Evolutionary conservation across 2,113 vertebrate species (phyloP).

Genomic region (Lophura nycthemera): DNA sequence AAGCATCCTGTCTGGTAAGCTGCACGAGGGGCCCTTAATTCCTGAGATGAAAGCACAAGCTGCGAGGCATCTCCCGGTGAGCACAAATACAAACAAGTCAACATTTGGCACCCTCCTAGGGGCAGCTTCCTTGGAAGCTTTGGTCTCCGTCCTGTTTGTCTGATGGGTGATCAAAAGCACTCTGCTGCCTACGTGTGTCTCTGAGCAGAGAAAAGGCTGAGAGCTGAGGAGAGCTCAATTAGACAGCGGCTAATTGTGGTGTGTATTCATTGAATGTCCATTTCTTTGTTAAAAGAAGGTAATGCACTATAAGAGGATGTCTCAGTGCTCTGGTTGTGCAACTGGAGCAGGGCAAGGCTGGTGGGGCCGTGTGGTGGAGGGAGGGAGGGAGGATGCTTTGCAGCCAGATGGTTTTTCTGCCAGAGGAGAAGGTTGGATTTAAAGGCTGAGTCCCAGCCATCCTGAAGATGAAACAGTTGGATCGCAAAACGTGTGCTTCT

Average conservation of each 20-base stretch:
- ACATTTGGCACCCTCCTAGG: not conserved
- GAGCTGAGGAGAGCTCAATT: not conserved
- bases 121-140: slow-evolving; percentile 46
- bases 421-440: not conserved
- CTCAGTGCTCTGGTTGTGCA: not conserved
- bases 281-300: slow-evolving; percentile 1
- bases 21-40: slow-evolving; percentile 19
- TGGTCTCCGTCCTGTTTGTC: slow-evolving; percentile 50
- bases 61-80: not conserved
- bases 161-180: not conserved
- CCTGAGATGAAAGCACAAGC: slow-evolving; percentile 38
- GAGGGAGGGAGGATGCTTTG: not conserved
- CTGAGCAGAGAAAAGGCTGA: not conserved
- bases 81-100: slow-evolving; percentile 37
- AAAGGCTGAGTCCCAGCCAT: not conserved
- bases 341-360: not conserved
- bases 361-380: not conserved
- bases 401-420: slow-evolving; percentile 9
- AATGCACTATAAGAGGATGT: not conserved
- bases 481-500: not conserved
- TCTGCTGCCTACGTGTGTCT: slow-evolving; percentile 40
- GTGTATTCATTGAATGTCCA: rapidly evolving
- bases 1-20: not conserved
- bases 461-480: slow-evolving; percentile 55
- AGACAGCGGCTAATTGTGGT: not conserved